Percentiles rank a stretch among this genome's conserved stretches.
Evolutionary conservation across 2,888 invertebrate genomes (phyloP).

Genomic region (Lasioglossum pauxillum): DNA sequence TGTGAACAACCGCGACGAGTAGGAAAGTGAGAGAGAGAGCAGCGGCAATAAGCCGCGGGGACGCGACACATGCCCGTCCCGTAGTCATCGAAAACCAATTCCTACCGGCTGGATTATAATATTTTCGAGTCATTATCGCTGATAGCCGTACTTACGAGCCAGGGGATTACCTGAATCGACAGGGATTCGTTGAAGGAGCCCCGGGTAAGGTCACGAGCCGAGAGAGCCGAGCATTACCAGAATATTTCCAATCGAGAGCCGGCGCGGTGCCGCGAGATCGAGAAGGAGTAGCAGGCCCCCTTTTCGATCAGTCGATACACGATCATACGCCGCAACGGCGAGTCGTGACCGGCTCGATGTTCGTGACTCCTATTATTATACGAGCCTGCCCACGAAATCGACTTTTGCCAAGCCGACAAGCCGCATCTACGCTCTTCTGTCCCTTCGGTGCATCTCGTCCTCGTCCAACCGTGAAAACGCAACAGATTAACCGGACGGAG

Average conservation of each 20-base stretch:
- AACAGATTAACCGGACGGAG: neutral
- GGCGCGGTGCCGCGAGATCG: constrained; percentile 12
- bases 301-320: constrained; percentile 53
- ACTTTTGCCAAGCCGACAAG: constrained; percentile 1
- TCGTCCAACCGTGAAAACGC: neutral
- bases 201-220: constrained; percentile 37
- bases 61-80: neutral
- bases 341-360: constrained; percentile 52
- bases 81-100: constrained; percentile 35
- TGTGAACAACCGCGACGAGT: neutral
- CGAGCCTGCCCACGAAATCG: constrained; percentile 43
- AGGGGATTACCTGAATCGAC: constrained; percentile 56
- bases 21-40: neutral
- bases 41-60: neutral
- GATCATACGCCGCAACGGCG: constrained; percentile 33
- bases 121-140: constrained; percentile 49
- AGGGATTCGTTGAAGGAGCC: constrained; percentile 33
- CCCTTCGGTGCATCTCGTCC: neutral
- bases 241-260: constrained; percentile 40
- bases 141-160: constrained; percentile 42
- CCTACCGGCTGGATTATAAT: constrained; percentile 42
- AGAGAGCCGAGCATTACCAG: constrained; percentile 32
- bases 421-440: neutral
- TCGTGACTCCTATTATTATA: constrained; percentile 66
- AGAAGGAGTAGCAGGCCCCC: constrained; percentile 31